Evolutionary conservation across 2,888 invertebrate genomes (phyloP).

Genomic region (Norana najaformis): DNA sequence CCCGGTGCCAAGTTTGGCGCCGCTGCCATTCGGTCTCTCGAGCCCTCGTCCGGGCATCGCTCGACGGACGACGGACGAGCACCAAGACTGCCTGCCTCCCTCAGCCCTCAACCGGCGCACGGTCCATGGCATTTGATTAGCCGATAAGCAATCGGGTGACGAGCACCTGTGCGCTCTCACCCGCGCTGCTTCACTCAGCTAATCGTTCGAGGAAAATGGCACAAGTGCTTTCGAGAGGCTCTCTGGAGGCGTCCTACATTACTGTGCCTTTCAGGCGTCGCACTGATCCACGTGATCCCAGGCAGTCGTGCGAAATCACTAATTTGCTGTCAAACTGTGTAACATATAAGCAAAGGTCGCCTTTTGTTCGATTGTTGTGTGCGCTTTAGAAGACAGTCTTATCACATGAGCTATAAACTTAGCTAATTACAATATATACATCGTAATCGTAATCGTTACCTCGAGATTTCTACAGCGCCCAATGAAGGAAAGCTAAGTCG

Average conservation of each 20-base stretch:
- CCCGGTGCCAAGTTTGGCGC: not conserved
- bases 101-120: not conserved
- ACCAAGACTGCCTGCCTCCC: not conserved
- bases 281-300: not conserved
- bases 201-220: not conserved
- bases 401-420: not conserved
- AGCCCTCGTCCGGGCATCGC: not conserved
- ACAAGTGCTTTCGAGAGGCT: not conserved
- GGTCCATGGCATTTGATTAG: constrained; percentile 1
- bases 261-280: not conserved
- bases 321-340: not conserved
- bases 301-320: not conserved
- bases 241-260: not conserved
- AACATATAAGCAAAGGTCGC: not conserved
- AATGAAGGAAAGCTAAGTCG: too few species aligned
- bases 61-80: not conserved
- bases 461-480: too few species aligned
- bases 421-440: not conserved
- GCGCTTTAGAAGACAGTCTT: too few species aligned
- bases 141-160: constrained; percentile 13
- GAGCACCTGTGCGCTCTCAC: not conserved
- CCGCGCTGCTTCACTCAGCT: not conserved
- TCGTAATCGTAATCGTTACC: too few species aligned
- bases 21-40: not conserved
- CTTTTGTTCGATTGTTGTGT: not conserved